Conservation (phyloP, 1,140 invertebrate species). For the Eurosta solidaginis region DNA sequence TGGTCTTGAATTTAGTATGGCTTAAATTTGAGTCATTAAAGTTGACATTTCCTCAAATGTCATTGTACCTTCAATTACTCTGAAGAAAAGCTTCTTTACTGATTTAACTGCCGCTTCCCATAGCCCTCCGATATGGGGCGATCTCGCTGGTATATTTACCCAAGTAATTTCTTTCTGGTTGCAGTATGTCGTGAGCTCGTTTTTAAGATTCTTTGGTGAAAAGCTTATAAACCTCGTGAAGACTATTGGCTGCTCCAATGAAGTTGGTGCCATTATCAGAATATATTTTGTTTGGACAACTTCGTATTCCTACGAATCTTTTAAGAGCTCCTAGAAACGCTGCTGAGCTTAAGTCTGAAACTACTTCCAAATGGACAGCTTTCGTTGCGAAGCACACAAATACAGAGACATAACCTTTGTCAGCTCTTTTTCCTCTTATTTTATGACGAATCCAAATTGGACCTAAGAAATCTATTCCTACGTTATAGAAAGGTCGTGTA, state of each 20-base stretch:
- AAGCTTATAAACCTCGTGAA: conserved; percentile 17
- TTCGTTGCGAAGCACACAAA: conserved; percentile 39
- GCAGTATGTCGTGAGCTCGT: neutral
- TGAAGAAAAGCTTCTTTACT: conserved; percentile 14
- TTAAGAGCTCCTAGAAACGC: conserved; percentile 39
- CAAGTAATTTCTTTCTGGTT: neutral
- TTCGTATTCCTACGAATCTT: conserved; percentile 39
- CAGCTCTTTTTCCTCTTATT: conserved; percentile 19
- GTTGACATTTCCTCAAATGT: conserved; percentile 27
- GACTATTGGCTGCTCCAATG: conserved; percentile 36
- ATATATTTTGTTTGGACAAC: conserved; percentile 36
- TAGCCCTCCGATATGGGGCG: conserved; percentile 21
- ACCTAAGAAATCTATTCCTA: conserved; percentile 39
- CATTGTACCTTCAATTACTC: neutral
- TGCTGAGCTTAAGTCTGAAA: conserved; percentile 38
- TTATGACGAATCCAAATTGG: conserved; percentile 34
- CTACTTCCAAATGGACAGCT: conserved; percentile 47
- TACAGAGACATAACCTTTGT: conserved; percentile 29
- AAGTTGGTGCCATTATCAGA: conserved; percentile 57
- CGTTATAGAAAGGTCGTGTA: conserved; percentile 34
- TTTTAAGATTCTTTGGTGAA: neutral
- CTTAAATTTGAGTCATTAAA: neutral
- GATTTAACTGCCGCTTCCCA: conserved; percentile 30
- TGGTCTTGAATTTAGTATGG: conserved; percentile 24
- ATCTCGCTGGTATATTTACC: neutral